Conservation (phyloP, 1,140 invertebrate genomes). For the Heliconius hermathena region DNA sequence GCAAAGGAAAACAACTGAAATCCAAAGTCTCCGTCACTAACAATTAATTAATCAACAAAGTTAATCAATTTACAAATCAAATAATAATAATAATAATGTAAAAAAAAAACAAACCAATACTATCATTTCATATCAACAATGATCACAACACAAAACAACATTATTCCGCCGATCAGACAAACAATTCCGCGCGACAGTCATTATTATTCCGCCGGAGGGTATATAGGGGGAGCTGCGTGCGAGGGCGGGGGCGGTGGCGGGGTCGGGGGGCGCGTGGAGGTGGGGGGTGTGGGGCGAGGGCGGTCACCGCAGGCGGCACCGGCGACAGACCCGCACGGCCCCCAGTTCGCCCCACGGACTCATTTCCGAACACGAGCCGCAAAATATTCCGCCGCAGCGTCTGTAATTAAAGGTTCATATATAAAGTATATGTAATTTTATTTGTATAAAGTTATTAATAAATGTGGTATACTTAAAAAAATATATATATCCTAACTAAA, state of each 20-base stretch:
- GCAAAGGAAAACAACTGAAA: neutral
- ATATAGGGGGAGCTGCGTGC: neutral
- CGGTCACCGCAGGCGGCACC: conserved; percentile 71
- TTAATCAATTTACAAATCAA: neutral
- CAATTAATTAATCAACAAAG: neutral
- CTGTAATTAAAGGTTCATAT: conserved; percentile 39
- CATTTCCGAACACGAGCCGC: conserved; percentile 73
- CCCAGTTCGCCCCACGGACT: conserved; percentile 63
- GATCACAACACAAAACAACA: neutral
- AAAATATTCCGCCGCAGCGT: conserved; percentile 73
- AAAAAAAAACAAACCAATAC: neutral
- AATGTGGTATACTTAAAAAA: too few relatives aligned
- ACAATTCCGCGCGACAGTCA: conserved; percentile 19
- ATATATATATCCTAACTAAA: too few relatives aligned
- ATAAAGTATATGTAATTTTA: too few relatives aligned
- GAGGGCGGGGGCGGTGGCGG: conserved; percentile 1
- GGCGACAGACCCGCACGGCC: conserved; percentile 66
- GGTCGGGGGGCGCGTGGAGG: neutral
- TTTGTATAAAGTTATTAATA: too few relatives aligned
- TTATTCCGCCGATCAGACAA: conserved; percentile 17
- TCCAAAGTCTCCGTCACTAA: neutral
- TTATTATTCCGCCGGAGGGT: neutral
- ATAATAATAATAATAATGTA: neutral
- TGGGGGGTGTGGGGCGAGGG: conserved; percentile 24
- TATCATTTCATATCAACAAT: neutral